Evolutionary conservation across 2,797 vertebrate genomes (phyloP), one percentile per base, ranked within the genome.

Genomic region (Philypnodon macrostomus): DNA sequence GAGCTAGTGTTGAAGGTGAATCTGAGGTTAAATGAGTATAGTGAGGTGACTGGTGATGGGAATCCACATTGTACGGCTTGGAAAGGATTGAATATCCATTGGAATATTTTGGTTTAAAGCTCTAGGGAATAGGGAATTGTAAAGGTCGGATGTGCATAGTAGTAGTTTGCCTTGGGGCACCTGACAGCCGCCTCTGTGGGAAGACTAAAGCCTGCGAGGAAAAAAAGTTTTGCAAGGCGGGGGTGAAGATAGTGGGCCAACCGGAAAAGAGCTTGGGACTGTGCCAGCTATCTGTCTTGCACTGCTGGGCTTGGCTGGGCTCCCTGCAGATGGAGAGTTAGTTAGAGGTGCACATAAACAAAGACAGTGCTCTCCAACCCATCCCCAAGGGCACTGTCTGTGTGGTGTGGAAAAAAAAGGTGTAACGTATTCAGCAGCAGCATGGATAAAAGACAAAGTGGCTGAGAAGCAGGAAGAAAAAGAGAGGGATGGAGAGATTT

Each of bases 251-350:
- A 56, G 39, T 53, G 60, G 74, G 61, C 80, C 68, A 72, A 77
- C 75, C 36, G 62, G 77, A 77, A 67, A 78, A 80, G 72, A 73
- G 67, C 47, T 75, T 85, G 86, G 81, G 72, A 75, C 53, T 50
- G 70, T 75, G 86, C 86, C 86, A 88, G 81, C 70, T 75, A 77
- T 81, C 78, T 83, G 85, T 87, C 82, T 77, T 73, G 77, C 70
- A 63, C 82, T 71, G 80, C 80, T 72, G 78, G 83, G 81, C 66
- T 68, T 71, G 79, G 85, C 79, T 74, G 24, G 61, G 79, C 75
- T 83, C 73, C 80, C 77, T 37, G 71, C 80, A 86, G 86, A 84
- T 85, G 79, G 79, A 81, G 80, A 85, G 86, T 86, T 87, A 86
- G 83, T 86, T 83, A 84, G 83, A 83, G 79, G 77, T 80, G 64